Evolutionary conservation across 2,113 vertebrate genomes (phyloP).

Genomic region (Xiphias gladius): DNA sequence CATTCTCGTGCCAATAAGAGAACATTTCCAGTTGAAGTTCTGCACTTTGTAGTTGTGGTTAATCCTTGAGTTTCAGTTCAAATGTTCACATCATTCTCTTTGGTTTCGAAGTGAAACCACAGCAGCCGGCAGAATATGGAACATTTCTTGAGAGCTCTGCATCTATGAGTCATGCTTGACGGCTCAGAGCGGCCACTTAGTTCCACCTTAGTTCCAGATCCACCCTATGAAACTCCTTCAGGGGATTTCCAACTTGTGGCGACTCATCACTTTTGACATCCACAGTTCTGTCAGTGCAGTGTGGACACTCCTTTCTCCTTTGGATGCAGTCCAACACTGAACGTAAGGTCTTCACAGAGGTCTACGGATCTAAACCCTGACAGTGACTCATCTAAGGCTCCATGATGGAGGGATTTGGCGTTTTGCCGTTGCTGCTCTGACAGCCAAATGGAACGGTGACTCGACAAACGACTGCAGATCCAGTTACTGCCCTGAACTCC

Average conservation of each 20-base stretch:
- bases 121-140: neutral
- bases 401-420: fast-evolving
- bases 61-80: conserved; percentile 16
- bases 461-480: neutral
- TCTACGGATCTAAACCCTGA: neutral
- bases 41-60: neutral
- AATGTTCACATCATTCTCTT: conserved; percentile 19
- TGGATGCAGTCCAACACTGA: neutral
- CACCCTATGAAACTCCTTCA: conserved; percentile 18
- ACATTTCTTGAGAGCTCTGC: neutral
- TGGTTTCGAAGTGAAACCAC: conserved; percentile 21
- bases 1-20: neutral
- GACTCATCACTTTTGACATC: neutral
- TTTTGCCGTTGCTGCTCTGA: neutral
- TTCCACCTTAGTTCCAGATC: conserved; percentile 56
- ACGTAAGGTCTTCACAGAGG: neutral
- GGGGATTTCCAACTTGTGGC: conserved; percentile 49
- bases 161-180: conserved; percentile 36
- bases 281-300: conserved; percentile 19
- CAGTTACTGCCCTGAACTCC: neutral
- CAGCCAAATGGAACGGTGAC: neutral
- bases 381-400: neutral
- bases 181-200: neutral
- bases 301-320: neutral
- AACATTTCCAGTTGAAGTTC: conserved; percentile 51